Conservation (phyloP, 92 coral and sea anemone genomes). For the Blastomussa wellsi region DNA sequence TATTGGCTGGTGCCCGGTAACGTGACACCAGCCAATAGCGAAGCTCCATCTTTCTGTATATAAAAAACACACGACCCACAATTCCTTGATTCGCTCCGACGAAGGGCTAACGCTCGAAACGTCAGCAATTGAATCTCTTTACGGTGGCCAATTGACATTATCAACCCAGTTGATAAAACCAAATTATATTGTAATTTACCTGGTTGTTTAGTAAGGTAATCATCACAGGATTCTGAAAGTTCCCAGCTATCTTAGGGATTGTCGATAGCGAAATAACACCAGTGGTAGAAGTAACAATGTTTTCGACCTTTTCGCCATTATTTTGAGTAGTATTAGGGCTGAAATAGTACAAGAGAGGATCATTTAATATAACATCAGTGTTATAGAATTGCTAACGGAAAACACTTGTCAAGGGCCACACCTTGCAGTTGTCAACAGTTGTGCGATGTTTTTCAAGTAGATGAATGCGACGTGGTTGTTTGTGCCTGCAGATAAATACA, state of each 20-base stretch:
- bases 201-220: constrained; percentile 34
- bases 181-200: no score
- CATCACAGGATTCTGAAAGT: constrained; percentile 52
- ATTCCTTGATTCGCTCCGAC: no score
- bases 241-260: constrained; percentile 8
- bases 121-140: no score
- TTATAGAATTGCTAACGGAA: not conserved
- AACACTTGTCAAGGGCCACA: not conserved
- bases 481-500: not conserved
- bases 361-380: not conserved
- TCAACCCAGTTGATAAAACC: no score
- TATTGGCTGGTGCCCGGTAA: no score
- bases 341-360: not conserved
- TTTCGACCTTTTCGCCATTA: not conserved
- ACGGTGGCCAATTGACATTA: no score
- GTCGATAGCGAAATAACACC: constrained; percentile 56
- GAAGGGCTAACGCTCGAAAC: no score
- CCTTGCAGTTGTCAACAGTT: constrained; percentile 48
- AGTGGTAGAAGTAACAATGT: not conserved
- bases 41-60: no score
- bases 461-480: constrained; percentile 20
- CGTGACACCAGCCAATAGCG: no score
- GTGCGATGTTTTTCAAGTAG: constrained; percentile 65
- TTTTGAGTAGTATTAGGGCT: not conserved
- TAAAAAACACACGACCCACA: no score